A percentile compares a stretch with the other conserved stretches of the same genome.
These are phyloP conservation scores for Donacobius atricapilla DNA, from an alignment of 2,113 vertebrate species.

Conservation along the genomic window DNA sequence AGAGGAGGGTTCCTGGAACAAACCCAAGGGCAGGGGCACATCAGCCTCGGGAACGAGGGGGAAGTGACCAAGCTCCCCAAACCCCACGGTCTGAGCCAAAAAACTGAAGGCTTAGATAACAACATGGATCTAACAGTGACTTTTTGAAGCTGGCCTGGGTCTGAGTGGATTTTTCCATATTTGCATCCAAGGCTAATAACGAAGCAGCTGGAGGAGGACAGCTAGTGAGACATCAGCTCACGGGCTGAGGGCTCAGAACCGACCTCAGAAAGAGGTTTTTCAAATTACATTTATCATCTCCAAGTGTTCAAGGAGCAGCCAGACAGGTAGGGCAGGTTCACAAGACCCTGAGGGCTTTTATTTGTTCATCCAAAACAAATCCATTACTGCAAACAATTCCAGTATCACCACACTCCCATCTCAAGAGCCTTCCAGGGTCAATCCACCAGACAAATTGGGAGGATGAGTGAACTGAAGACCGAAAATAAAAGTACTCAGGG, in stretches of 20 bases:
- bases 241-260: not conserved
- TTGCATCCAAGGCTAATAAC: not conserved
- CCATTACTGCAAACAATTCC: not conserved
- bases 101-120: fast-evolving
- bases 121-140: fast-evolving
- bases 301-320: not conserved
- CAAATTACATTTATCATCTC: not conserved
- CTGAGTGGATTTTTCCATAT: not conserved
- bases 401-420: not conserved
- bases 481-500: not conserved
- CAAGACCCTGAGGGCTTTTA: not conserved
- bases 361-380: not conserved
- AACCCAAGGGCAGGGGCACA: not conserved
- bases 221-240: not conserved
- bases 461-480: not conserved
- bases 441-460: fast-evolving
- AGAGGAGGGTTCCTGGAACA: not conserved
- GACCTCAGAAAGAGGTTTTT: not conserved
- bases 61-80: not conserved
- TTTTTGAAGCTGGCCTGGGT: not conserved
- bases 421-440: not conserved
- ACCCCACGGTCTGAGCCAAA: not conserved
- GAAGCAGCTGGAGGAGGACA: not conserved
- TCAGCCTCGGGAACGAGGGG: fast-evolving
- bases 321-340: not conserved